phyloP scores from a whole-genome alignment of 2,797 vertebrate genomes.

The Typhlichthys eigenmanni region DNA sequence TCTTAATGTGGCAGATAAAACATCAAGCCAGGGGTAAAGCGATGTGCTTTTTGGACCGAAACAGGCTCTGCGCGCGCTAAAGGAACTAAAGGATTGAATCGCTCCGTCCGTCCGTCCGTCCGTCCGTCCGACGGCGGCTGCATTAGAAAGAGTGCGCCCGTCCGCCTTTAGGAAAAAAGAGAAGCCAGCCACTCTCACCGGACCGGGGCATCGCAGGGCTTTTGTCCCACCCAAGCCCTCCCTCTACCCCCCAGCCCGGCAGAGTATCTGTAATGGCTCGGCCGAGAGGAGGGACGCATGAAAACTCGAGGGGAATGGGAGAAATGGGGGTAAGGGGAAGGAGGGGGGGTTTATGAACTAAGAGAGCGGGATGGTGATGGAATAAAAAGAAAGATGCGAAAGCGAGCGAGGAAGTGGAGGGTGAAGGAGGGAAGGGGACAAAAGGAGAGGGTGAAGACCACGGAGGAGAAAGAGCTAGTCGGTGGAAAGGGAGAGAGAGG shows the following conservation, averaged over 20 bases:
- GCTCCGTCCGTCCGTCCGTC: slow-evolving; percentile 81
- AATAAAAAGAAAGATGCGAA: slow-evolving; percentile 73
- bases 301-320: slow-evolving; percentile 22
- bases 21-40: slow-evolving; percentile 58
- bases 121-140: slow-evolving; percentile 29
- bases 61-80: slow-evolving; percentile 74
- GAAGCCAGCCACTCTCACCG: slow-evolving; percentile 87
- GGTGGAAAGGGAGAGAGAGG: slow-evolving; percentile 68
- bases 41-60: slow-evolving; percentile 70
- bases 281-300: slow-evolving; percentile 72
- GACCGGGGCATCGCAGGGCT: slow-evolving; percentile 87
- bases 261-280: slow-evolving; percentile 94
- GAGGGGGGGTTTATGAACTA: slow-evolving; percentile 26
- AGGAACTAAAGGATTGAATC: slow-evolving; percentile 66
- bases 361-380: slow-evolving; percentile 79
- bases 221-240: slow-evolving; percentile 80
- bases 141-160: slow-evolving; percentile 38
- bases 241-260: slow-evolving; percentile 55
- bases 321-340: slow-evolving; percentile 43
- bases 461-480: slow-evolving; percentile 15
- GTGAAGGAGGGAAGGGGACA: slow-evolving; percentile 73
- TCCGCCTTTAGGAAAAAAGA: slow-evolving; percentile 65
- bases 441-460: slow-evolving; percentile 54
- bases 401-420: slow-evolving; percentile 82
- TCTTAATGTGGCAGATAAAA: slow-evolving; percentile 75